A percentile compares a stretch with the other conserved stretches of the same genome.
Evolutionary conservation across 2,797 vertebrate species (phyloP).

Genomic region (Falco columbarius): DNA sequence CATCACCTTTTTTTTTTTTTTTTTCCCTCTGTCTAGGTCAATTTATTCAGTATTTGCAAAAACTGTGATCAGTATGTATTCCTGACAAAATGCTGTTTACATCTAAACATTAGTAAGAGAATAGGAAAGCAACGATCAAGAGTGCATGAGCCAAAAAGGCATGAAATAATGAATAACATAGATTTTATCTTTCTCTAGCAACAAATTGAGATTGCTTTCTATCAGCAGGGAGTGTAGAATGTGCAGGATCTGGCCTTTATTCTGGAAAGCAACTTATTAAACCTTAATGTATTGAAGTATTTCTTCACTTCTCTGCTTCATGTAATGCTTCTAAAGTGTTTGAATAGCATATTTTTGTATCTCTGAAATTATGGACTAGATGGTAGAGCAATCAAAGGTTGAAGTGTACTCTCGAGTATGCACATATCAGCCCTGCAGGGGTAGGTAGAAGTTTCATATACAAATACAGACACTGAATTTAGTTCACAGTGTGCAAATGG

Average conservation of each 20-base stretch:
- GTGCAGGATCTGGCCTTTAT: not conserved
- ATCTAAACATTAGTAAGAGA: not conserved
- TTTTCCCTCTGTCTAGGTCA: not conserved
- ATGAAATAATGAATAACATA: not conserved
- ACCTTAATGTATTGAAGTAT: not conserved
- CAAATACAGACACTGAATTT: conserved; percentile 30
- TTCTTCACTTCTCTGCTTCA: not conserved
- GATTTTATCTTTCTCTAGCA: not conserved
- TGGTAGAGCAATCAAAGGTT: conserved; percentile 23
- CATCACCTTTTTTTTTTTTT: not conserved
- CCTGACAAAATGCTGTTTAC: not conserved
- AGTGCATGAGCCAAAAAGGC: not conserved
- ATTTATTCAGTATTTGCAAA: not conserved
- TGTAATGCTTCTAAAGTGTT: not conserved
- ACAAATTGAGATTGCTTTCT: not conserved
- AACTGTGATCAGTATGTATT: not conserved
- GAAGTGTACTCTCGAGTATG: not conserved
- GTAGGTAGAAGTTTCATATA: not conserved
- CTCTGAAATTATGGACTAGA: not conserved
- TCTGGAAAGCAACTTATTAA: not conserved
- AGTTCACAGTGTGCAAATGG: conserved; percentile 15
- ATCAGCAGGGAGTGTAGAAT: not conserved
- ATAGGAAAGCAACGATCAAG: not conserved
- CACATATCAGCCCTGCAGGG: not conserved
- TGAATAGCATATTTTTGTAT: not conserved